Evolutionary conservation across 2,113 vertebrate genomes (phyloP).

Genomic region (Saguinus imperator): DNA sequence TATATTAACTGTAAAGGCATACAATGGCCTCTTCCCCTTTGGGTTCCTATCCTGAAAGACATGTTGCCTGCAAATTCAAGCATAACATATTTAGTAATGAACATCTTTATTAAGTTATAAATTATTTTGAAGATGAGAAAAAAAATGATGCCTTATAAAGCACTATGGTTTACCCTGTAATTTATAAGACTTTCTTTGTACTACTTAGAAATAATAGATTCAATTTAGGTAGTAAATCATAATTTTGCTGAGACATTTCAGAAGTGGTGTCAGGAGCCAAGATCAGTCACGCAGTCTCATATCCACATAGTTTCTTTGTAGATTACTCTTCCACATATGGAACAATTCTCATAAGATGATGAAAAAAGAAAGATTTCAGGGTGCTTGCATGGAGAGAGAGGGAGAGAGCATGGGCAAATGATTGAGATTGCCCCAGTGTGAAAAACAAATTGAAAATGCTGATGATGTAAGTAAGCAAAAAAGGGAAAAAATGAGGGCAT

Average conservation of each 20-base stretch:
- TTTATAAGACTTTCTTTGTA: not conserved
- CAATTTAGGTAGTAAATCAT: not conserved
- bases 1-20: not conserved
- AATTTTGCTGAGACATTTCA: not conserved
- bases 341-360: not conserved
- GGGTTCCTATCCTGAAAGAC: not conserved
- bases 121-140: constrained; percentile 31
- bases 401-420: not conserved
- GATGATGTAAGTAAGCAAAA: not conserved
- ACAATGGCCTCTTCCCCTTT: not conserved
- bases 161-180: not conserved
- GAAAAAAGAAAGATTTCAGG: not conserved
- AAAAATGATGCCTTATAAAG: not conserved
- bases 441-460: not conserved
- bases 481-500: not conserved
- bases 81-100: not conserved
- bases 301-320: not conserved
- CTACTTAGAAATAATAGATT: not conserved
- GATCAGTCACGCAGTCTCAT: not conserved
- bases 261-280: not conserved
- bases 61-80: not conserved
- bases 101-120: not conserved
- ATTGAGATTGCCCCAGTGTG: not conserved
- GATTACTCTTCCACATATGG: not conserved
- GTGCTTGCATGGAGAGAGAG: not conserved